Base-by-base conservation (phyloP, 2,113 vertebrate species). In the Rhipidura dahli region DNA sequence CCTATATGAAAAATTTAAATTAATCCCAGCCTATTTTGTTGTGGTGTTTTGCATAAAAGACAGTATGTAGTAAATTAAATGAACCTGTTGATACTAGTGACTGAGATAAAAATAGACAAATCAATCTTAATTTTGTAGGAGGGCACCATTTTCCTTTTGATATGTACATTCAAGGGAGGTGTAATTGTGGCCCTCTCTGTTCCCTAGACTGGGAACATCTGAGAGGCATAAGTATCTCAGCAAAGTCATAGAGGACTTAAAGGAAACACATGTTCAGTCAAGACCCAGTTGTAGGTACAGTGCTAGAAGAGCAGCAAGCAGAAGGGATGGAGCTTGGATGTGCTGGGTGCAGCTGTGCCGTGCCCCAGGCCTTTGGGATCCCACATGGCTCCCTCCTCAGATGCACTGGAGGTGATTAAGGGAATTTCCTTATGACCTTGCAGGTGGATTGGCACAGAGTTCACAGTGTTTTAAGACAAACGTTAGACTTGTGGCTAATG, bases 321-420 rank as follows among this genome's bases (percentile, higher is more conserved):
- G 57, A 50, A 42, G 19, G 17, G 59, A 27, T 10, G 22, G 44
- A 64, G 26, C 40, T 42, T 37, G 33, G 6, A 21, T 0, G 0
- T 69, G 31, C 28, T 77, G 39, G 11, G 17, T 24, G 18, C 28
- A 17, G 35, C 54, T 37, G 31, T 26, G 22, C 42, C 35, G 84
- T 78, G 22, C 26, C 56, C 27, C 16, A 17, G 39, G 11, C 26
- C 82, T 51, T 64, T 24, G 63, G 37, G 22, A 10, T 79, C 45
- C 13, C 42, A 28, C 16, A 35, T 66, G 12, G 10, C 15, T 72
- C 10, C 18, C 44, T 47, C 18, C 23, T 59, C 39, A 27, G 37
- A 50, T 28, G 35, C 23, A 4, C 30, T 47, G 24, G 18, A 83
- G 51, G 28, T 42, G 40, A 70, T 81, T 3, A 78, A 50, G 79